Base-by-base conservation (phyloP, 2,888 invertebrate genomes). In the Liopterus haemorrhoidalis region DNA sequence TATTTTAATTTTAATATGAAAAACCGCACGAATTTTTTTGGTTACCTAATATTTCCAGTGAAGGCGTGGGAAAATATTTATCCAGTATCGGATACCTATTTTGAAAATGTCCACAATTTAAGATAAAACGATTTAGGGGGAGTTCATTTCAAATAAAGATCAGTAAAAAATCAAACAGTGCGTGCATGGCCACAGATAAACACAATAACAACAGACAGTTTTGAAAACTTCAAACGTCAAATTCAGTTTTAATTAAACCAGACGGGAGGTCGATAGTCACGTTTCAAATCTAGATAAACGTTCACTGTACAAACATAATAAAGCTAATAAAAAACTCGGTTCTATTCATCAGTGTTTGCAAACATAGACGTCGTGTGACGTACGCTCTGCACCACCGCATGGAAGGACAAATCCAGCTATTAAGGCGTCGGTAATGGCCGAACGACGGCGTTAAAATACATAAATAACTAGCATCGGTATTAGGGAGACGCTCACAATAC, bases 371-470 rank as follows among this genome's bases (percentile, higher is more conserved):
- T 48, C 22, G 39, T 33, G 33, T 39, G 57, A 63, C 64, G 63
- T 58, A 18, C 59, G 59, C 57, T 61, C 64, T 61, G 60, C n/a
- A n/a, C n/a, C n/a, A n/a, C n/a, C n/a, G 64, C 62, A 62, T 59
- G 62, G 63, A 38, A 25, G 39, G 38, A 65, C 65, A 67, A 68
- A 66, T 66, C 66, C 65, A 62, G 63, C 66, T 66, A 68, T 67
- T 67, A 66, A 64, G 66, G 67, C 66, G 64, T 66, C 65, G 63
- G 65, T 66, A 66, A 66, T 66, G 64, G 64, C 62, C 62, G 60
- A 62, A 64, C 63, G 64, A 64, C 66, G 65, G 62, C 66, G 66
- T 57, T 65, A 61, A 66, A 67, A 66, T 64, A 66, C 66, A 67
- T 67, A 66, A 67, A 67, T 67, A 66, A 66, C 65, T 59, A 58